These are phyloP conservation scores for Megaceryle maxima DNA, from an alignment of 2,113 vertebrate genomes.

Conservation along the genomic window DNA sequence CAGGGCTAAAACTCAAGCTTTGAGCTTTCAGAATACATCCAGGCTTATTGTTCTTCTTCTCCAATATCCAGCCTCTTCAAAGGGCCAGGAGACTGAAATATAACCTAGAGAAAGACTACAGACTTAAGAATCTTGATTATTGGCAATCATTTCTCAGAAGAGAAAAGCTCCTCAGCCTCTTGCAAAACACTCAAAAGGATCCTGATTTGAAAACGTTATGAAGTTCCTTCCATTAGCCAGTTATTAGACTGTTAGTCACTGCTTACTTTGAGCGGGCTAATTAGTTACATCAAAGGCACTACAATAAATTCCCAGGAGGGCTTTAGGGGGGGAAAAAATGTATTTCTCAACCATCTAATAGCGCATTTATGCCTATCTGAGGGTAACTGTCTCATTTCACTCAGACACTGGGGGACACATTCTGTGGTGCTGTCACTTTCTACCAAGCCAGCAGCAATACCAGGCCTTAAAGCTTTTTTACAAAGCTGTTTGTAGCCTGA, in stretches of 20 bases:
- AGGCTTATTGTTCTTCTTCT: background rate
- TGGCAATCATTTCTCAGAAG: background rate
- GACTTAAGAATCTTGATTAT: background rate
- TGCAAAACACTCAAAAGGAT: conserved; percentile 24
- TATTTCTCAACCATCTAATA: conserved; percentile 62
- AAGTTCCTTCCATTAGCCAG: conserved; percentile 68
- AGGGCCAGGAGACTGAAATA: background rate
- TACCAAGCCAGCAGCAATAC: conserved; percentile 8
- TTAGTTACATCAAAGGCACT: conserved; percentile 79
- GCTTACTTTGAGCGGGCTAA: conserved; percentile 74
- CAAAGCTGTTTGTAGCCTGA: background rate
- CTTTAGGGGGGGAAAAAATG: background rate
- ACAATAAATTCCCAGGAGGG: conserved; percentile 72
- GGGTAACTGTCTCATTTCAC: conserved; percentile 54
- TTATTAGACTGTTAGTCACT: conserved; percentile 67
- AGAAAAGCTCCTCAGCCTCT: conserved; percentile 20
- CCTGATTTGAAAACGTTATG: conserved; percentile 59
- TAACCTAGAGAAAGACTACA: background rate
- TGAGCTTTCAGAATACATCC: background rate
- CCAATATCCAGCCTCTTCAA: background rate
- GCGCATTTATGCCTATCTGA: conserved; percentile 59
- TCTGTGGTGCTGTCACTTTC: conserved; percentile 12
- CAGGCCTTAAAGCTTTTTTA: background rate
- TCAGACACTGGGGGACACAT: conserved; percentile 20
- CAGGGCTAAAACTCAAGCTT: background rate